Evolutionary conservation across 2,797 vertebrate genomes (phyloP), one percentile per base, ranked within the genome.

Genomic region (Enteromius anoplus): DNA sequence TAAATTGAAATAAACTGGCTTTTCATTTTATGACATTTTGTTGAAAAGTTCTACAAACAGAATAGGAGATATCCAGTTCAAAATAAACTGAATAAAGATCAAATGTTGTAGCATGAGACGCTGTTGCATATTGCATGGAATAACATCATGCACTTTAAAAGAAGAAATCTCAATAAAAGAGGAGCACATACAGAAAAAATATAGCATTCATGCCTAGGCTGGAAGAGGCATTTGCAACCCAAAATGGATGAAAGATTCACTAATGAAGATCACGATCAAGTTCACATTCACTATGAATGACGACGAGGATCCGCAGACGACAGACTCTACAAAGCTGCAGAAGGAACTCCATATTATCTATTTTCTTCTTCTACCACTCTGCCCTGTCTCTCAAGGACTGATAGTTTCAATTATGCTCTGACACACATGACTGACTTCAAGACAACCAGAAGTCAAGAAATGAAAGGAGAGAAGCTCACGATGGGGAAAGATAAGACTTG

Each of bases 401-500:
- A 1, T 9, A 45, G 58, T 47, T 60, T 45, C 68, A 42, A 60
- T 51, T 49, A 47, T 45, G 64, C 40, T 62, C 68, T 11, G 78
- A 80, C 55, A 80, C 66, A 60, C 68, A 71, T 62, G 51, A 23
- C 79, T 73, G 40, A 34, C 55, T 72, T 26, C 42, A 73, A 45
- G 42, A 72, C 4, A 66, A 49, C 5, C 40, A 40, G 40, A 34
- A 37, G 8, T 12, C 21, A 7, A 34, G 15, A 71, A 62, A 65
- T 40, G n/a, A 37, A 47, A 84, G 72, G 80, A 81, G 85, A 19
- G 82, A 89, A 88, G 10, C 37, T 76, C n/a, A 49, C 14, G 12
- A 62, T 37, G 14, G 87, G 89, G 72, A 90, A 86, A 91, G 86
- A 90, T 40, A 88, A 77, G 37, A 87, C 88, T 75, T 89, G 90